Evolutionary conservation across 2,113 vertebrate genomes (phyloP).

Genomic region (Felis chaus): DNA sequence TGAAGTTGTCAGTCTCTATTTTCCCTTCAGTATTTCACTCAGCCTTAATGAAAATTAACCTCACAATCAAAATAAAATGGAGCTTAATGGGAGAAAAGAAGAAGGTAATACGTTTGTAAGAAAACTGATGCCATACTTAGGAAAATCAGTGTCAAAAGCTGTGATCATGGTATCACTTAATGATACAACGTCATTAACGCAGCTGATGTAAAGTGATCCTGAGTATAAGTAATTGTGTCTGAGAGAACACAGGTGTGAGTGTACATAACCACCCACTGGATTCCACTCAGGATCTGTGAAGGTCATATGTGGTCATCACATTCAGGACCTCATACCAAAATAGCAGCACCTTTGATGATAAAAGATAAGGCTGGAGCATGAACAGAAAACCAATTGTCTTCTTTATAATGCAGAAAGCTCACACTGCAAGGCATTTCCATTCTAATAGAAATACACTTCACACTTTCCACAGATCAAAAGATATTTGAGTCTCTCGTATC

Average conservation of each 20-base stretch:
- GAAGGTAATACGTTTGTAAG: neutral
- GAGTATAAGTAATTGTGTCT: conserved; percentile 36
- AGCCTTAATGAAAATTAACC: conserved; percentile 67
- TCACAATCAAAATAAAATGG: conserved; percentile 73
- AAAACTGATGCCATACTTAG: neutral
- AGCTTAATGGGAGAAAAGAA: conserved; percentile 50
- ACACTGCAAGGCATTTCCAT: neutral
- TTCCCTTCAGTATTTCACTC: conserved; percentile 46
- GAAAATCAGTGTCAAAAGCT: conserved; percentile 72
- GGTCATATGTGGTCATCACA: conserved; percentile 42
- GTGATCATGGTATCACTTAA: conserved; percentile 5
- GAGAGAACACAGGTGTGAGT: conserved; percentile 61
- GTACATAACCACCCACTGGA: neutral
- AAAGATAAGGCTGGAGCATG: conserved; percentile 25
- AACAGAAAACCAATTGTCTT: conserved; percentile 31
- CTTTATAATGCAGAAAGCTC: conserved; percentile 10
- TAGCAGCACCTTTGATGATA: conserved; percentile 52
- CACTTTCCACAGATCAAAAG: neutral
- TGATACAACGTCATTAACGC: conserved; percentile 39
- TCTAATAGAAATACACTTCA: conserved; percentile 24
- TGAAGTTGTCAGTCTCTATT: conserved; percentile 72
- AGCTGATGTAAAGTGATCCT: neutral
- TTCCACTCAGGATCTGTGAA: conserved; percentile 31
- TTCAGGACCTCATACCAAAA: conserved; percentile 49
- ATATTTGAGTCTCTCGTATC: neutral